Evolutionary conservation across 2,888 invertebrate species (phyloP).

Genomic region (Tholera decimalis): DNA sequence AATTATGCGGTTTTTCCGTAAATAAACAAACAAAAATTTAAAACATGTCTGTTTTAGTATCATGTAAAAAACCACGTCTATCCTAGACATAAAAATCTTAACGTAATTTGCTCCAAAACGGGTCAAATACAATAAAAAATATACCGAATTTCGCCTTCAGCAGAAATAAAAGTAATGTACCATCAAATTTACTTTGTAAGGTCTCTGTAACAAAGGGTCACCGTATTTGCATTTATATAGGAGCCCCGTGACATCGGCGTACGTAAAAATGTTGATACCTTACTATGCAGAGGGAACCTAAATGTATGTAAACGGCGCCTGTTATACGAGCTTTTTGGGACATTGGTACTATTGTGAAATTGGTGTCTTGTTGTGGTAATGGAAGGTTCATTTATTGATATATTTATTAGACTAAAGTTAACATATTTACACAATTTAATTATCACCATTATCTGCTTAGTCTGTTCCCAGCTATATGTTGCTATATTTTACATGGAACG

Average conservation of each 20-base stretch:
- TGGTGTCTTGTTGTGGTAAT: background rate
- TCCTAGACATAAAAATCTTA: constrained; percentile 2
- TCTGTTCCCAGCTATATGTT: too few relatives aligned
- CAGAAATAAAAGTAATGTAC: constrained; percentile 62
- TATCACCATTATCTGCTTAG: too few relatives aligned
- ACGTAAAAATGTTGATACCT: constrained; percentile 47
- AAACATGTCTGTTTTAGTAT: too few relatives aligned
- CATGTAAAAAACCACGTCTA: background rate
- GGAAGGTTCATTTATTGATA: too few relatives aligned
- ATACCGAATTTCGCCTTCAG: constrained; percentile 36
- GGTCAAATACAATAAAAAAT: constrained; percentile 55
- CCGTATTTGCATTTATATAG: constrained; percentile 78
- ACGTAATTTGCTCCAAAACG: constrained; percentile 31
- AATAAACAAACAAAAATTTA: too few relatives aligned
- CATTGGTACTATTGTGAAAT: constrained; percentile 26
- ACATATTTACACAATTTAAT: too few relatives aligned
- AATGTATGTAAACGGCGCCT: constrained; percentile 48
- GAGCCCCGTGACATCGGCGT: constrained; percentile 62
- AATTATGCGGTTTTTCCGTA: too few relatives aligned
- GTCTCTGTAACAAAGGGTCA: constrained; percentile 68
- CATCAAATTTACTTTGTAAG: constrained; percentile 65
- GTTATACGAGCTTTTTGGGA: background rate
- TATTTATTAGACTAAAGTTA: too few relatives aligned
- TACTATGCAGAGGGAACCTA: constrained; percentile 26
- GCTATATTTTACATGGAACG: too few relatives aligned